A percentile compares a stretch with the other conserved stretches of the same genome.
Conservation (phyloP, 2,113 vertebrate species). For the Sorex fumeus region DNA sequence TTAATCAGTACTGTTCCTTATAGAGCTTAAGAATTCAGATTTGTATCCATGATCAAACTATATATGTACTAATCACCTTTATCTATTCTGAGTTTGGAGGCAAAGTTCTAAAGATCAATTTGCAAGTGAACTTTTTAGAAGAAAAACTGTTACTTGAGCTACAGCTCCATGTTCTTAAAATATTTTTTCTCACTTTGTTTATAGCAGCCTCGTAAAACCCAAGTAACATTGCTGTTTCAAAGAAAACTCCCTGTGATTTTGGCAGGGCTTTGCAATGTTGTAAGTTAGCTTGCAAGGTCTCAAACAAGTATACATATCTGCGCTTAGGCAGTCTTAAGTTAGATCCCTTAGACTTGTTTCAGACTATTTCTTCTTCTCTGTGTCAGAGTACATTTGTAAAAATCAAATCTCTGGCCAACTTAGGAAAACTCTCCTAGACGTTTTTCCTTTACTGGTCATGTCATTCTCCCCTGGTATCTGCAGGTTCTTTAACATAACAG, state of each 20-base stretch:
- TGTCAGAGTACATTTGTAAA: slow-evolving; percentile 35
- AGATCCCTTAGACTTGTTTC: slow-evolving; percentile 46
- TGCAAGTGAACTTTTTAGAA: slow-evolving; percentile 62
- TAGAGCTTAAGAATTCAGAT: slow-evolving; percentile 34
- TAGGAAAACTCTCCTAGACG: not conserved
- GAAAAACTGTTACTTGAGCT: slow-evolving; percentile 41
- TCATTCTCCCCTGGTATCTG: not conserved
- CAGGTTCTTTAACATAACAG: not conserved
- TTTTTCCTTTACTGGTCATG: not conserved
- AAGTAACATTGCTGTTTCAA: not conserved
- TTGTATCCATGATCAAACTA: not conserved
- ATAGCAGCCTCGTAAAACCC: slow-evolving; percentile 35
- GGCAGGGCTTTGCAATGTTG: not conserved
- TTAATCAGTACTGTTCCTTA: not conserved
- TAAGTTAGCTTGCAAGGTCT: slow-evolving; percentile 30
- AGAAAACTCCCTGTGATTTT: slow-evolving; percentile 12
- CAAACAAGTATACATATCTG: not conserved
- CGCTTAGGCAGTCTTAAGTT: slow-evolving; percentile 42
- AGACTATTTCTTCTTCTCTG: slow-evolving; percentile 14
- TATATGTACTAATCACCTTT: not conserved
- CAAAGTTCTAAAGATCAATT: slow-evolving; percentile 35
- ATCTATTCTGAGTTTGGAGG: slow-evolving; percentile 57
- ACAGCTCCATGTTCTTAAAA: slow-evolving; percentile 17
- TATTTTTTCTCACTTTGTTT: slow-evolving; percentile 45
- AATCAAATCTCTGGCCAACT: not conserved